Percentiles rank a stretch among this genome's conserved stretches.
Conservation (phyloP, 2,113 vertebrate species). For the Bubo bubo region DNA sequence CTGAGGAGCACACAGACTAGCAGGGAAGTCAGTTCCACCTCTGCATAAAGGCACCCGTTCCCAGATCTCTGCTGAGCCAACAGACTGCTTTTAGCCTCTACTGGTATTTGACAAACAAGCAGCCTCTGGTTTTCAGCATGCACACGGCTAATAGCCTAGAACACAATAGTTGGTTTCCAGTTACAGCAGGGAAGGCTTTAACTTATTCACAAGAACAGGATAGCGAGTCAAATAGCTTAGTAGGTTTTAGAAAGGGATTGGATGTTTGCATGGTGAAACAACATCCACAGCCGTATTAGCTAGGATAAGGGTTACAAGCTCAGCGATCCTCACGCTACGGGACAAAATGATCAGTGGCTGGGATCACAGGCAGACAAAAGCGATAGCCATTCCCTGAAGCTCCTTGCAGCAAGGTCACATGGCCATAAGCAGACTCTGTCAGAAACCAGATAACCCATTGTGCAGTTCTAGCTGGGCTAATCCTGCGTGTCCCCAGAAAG, state of each 20-base stretch:
- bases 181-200: constrained; percentile 60
- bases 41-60: neutral
- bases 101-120: constrained; percentile 47
- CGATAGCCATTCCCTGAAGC: neutral
- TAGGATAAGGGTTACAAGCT: constrained; percentile 55
- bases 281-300: constrained; percentile 29
- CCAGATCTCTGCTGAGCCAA: constrained; percentile 56
- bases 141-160: neutral
- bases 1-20: accelerated
- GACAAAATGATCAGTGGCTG: constrained; percentile 48
- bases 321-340: neutral
- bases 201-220: constrained; percentile 66
- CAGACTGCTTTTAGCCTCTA: constrained; percentile 12
- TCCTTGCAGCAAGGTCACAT: constrained; percentile 37
- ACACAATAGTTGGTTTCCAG: constrained; percentile 59
- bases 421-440: constrained; percentile 13
- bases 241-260: constrained; percentile 59
- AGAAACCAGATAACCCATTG: constrained; percentile 47
- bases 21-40: neutral
- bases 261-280: constrained; percentile 55
- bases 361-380: constrained; percentile 62
- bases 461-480: constrained; percentile 39
- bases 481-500: neutral
- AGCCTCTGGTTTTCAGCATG: constrained; percentile 6
- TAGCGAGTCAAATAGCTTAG: constrained; percentile 43